A percentile compares a stretch with the other conserved stretches of the same genome.
Conservation (phyloP, 2,113 vertebrate species). For the Calyptomena viridis region DNA sequence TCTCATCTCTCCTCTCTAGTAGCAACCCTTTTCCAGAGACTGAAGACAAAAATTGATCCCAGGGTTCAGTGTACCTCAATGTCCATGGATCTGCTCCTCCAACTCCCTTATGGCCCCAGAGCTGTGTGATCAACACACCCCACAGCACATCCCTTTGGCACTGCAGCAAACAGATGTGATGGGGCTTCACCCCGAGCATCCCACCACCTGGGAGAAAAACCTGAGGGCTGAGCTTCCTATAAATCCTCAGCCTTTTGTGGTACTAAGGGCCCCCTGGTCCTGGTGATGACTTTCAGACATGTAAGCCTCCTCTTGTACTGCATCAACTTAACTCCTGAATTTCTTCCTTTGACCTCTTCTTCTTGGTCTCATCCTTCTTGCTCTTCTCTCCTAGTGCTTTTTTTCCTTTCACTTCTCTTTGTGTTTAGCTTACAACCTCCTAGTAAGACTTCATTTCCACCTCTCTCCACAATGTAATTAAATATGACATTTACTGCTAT, state of each 20-base stretch:
- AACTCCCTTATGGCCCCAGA: accelerated
- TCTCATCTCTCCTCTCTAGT: neutral
- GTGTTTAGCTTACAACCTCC: neutral
- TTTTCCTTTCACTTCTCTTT: neutral
- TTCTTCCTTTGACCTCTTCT: neutral
- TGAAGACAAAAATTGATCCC: neutral
- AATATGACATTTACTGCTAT: neutral
- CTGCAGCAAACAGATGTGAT: neutral
- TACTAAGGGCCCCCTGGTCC: neutral
- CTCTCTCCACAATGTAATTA: neutral
- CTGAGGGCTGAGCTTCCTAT: neutral
- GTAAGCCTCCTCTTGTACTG: neutral
- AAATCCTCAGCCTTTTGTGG: neutral
- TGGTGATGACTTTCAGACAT: neutral
- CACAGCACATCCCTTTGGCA: neutral
- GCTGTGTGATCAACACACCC: accelerated
- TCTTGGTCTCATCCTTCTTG: neutral
- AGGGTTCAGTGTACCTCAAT: neutral
- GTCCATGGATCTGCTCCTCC: neutral
- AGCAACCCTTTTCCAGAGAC: neutral
- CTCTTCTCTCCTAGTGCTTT: neutral
- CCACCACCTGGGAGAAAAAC: accelerated
- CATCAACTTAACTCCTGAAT: neutral
- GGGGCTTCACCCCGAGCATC: neutral
- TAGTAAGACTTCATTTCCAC: neutral